Base-by-base conservation (phyloP, 1,140 invertebrate genomes). In the Formica exsecta region DNA sequence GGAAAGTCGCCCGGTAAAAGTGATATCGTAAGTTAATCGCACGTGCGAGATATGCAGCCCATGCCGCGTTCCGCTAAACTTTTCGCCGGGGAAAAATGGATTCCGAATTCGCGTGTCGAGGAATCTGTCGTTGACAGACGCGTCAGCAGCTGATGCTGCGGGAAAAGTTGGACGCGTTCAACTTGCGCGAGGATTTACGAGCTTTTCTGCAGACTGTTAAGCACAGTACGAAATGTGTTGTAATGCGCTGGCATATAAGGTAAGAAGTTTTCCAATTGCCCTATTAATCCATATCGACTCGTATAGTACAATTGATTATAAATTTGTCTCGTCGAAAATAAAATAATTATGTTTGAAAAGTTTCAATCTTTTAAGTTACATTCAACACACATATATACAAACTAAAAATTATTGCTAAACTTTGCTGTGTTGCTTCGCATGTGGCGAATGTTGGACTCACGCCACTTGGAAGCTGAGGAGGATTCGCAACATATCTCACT, bases 81-180 rank as follows among this genome's bases (percentile, higher is more conserved):
- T 81, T 38, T 71, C 25, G 7, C 25, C 54, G 66, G 9, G 48
- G 79, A 74, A 83, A 57, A 62, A 64, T 70, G 70, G n/a, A 68
- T 79, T 57, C 59, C 48, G 79, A 83, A 80, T 81, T 86, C 62
- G 36, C 32, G 66, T 59, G 66, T 59, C 51, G 68, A 22, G 44
- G 5, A 44, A 59, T 77, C 85, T 71, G 85, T n/a, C 66, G 80
- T 76, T 87, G 87, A 89, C 92, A 93, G 92, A 91, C 91, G 92
- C 90, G 91, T 74, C 86, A 86, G 87, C 86, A 86, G 84, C 91
- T 87, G 90, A 89, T 87, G 88, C 85, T 87, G 90, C 88, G 29
- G 36, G 87, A 91, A 89, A 89, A 89, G 89, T 92, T 89, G 90
- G 90, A 92, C 89, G 91, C 90, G 91, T 87, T 86, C 88, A 81